A percentile compares a stretch with the other conserved stretches of the same genome.
These are phyloP conservation scores for Xiphydria camelus DNA, from an alignment of 2,888 invertebrate genomes.

Conservation along the genomic window DNA sequence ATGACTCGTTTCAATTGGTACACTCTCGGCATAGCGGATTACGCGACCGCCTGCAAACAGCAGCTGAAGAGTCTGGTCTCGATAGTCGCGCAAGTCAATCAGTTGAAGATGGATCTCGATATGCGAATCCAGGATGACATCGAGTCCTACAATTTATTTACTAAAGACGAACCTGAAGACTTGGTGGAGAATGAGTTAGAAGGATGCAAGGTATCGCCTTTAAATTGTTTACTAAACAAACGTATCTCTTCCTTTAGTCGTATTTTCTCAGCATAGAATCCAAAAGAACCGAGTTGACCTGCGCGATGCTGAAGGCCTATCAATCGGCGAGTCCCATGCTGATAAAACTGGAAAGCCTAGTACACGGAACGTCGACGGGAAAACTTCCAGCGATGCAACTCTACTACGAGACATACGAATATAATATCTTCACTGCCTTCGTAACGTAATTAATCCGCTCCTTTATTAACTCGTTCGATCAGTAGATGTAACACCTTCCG, in stretches of 20 bases:
- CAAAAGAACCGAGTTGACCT: slow-evolving; percentile 70
- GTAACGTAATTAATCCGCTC: slow-evolving; percentile 58
- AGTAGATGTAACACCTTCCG: not conserved
- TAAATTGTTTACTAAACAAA: not conserved
- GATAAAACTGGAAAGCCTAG: slow-evolving; percentile 83
- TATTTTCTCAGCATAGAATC: slow-evolving; percentile 75
- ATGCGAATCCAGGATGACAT: slow-evolving; percentile 37
- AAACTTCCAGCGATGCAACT: slow-evolving; percentile 71
- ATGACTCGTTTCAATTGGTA: slow-evolving; percentile 84
- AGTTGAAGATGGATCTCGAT: slow-evolving; percentile 52
- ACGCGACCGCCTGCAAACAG: slow-evolving; percentile 63
- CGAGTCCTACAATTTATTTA: slow-evolving; percentile 42
- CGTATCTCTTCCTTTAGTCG: slow-evolving; percentile 56
- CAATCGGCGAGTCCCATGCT: slow-evolving; percentile 80
- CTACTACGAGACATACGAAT: slow-evolving; percentile 84
- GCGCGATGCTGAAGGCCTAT: slow-evolving; percentile 73
- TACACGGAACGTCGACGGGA: slow-evolving; percentile 79
- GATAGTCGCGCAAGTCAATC: slow-evolving; percentile 70
- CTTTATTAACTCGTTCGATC: not conserved
- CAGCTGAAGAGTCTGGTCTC: slow-evolving; percentile 67
- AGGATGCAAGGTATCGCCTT: slow-evolving; percentile 34
- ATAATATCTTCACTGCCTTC: slow-evolving; percentile 72
- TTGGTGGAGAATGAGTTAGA: slow-evolving; percentile 19
- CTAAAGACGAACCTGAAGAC: slow-evolving; percentile 13
- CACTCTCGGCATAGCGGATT: slow-evolving; percentile 79